phyloP scores from a whole-genome alignment of 2,113 vertebrate genomes.

The Catharus fuscescens region DNA sequence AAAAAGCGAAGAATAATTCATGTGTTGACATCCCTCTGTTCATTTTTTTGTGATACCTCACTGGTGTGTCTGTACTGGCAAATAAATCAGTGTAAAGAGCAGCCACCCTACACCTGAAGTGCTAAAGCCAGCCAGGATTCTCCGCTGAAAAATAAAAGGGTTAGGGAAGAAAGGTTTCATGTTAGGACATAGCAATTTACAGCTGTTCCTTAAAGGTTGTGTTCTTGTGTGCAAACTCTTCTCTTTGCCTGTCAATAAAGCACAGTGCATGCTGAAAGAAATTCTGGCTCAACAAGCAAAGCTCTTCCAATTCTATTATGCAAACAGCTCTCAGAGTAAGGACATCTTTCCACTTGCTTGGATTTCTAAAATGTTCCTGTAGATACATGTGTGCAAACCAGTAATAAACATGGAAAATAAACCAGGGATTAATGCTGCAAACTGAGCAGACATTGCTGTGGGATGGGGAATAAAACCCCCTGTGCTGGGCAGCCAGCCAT shows the following conservation, averaged over 20 bases:
- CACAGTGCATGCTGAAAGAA: neutral
- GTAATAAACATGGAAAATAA: neutral
- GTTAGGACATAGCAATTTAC: neutral
- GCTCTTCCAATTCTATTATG: neutral
- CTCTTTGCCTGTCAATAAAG: neutral
- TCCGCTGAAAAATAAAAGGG: neutral
- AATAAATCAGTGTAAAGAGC: neutral
- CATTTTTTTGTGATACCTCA: neutral
- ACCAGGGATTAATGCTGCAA: neutral
- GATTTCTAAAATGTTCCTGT: neutral
- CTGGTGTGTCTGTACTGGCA: neutral
- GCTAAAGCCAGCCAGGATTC: neutral
- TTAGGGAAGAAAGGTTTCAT: neutral
- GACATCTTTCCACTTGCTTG: neutral
- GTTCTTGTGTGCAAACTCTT: neutral
- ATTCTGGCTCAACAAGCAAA: neutral
- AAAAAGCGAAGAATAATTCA: neutral
- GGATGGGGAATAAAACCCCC: neutral
- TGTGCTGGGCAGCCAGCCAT: neutral
- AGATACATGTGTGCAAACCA: neutral
- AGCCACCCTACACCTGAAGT: neutral
- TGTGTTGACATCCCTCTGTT: neutral
- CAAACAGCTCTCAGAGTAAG: neutral
- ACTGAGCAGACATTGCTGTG: neutral
- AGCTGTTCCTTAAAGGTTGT: neutral